phyloP scores from a whole-genome alignment of 2,797 vertebrate genomes.

The Anableps anableps region DNA sequence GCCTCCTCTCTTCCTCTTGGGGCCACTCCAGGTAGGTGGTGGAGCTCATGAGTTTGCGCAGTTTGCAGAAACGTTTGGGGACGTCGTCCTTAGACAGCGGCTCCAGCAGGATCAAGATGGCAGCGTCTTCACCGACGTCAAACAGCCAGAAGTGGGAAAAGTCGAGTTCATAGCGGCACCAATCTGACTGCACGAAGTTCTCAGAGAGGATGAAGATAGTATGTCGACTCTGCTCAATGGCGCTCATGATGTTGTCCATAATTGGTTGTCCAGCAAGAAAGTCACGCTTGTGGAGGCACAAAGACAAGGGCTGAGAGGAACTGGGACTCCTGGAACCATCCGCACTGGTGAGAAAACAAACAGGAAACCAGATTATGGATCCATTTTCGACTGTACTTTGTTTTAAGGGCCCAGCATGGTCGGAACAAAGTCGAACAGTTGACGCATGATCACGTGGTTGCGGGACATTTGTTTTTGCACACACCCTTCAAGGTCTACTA shows the following conservation, averaged over 20 bases:
- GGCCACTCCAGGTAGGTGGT: slow-evolving; percentile 76
- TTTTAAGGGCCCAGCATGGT: neutral
- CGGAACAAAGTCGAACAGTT: neutral
- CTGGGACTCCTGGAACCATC: accelerated
- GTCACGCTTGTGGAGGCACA: slow-evolving; percentile 84
- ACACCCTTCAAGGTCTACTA: too few relatives aligned
- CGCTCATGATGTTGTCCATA: slow-evolving; percentile 88
- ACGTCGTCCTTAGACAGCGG: slow-evolving; percentile 58
- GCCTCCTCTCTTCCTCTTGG: slow-evolving; percentile 58
- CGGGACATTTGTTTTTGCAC: too few relatives aligned
- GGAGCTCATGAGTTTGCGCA: slow-evolving; percentile 69
- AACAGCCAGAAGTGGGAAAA: slow-evolving; percentile 90
- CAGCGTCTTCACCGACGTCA: slow-evolving; percentile 45
- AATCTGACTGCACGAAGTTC: slow-evolving; percentile 88
- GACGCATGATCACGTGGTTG: neutral
- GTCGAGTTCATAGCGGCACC: slow-evolving; percentile 91
- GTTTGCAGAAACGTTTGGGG: slow-evolving; percentile 51
- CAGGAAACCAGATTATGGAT: neutral
- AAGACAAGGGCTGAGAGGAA: slow-evolving; percentile 14
- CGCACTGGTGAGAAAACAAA: slow-evolving; percentile 13
- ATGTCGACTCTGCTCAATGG: slow-evolving; percentile 86
- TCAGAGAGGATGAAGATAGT: slow-evolving; percentile 87
- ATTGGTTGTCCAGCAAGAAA: slow-evolving; percentile 89
- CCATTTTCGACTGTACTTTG: neutral
- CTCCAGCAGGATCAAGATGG: slow-evolving; percentile 67